Evolutionary conservation across 1,140 invertebrate genomes (phyloP), one percentile per base, ranked within the genome.

Genomic region (Leptestheria dahalacensis): DNA sequence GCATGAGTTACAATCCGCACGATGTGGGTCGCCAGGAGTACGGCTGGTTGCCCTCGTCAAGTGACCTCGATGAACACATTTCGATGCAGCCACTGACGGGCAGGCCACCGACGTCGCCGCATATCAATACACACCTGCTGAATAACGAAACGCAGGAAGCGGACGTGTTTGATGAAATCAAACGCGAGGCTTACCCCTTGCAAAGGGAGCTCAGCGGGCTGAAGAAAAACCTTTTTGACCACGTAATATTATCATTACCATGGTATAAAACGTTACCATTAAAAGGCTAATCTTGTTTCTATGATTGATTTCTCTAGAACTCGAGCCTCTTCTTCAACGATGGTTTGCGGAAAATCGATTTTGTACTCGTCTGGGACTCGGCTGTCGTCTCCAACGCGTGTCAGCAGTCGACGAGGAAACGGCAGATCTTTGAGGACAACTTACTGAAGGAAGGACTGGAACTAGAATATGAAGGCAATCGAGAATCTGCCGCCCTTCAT

Each of bases 351-450:
- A 81, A 82, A 2, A 82, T 88, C 64, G 85, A 88, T 71, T 90
- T 85, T 75, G 77, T 88, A 57, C 66, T 89, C 51, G 85, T 85
- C 11, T 88, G 83, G 79, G 79, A 84, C 69, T 72, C 77, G 47
- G 72, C 75, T 63, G 64, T 69, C 57, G 21, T 55, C 62, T 49
- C 64, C 61, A 63, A 61, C 58, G 49, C 47, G 48, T 48, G 48
- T 10, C 62, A 65, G 2, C 28, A 24, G 18, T 60, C 69, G 15
- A 57, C 63, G 47, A 63, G 63, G 48, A 68, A 66, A 28, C 48
- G 69, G 41, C 25, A 53, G 18, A 61, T 68, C 29, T 72, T 71
- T 63, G 69, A 74, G 61, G 62, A 57, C 15, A 71, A 72, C 63
- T 61, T 74, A 28, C 62, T 61, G 47, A 64, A 69, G 49, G 73